Evolutionary conservation across 2,113 vertebrate species (phyloP).

Genomic region (Cynoglossus semilaevis): DNA sequence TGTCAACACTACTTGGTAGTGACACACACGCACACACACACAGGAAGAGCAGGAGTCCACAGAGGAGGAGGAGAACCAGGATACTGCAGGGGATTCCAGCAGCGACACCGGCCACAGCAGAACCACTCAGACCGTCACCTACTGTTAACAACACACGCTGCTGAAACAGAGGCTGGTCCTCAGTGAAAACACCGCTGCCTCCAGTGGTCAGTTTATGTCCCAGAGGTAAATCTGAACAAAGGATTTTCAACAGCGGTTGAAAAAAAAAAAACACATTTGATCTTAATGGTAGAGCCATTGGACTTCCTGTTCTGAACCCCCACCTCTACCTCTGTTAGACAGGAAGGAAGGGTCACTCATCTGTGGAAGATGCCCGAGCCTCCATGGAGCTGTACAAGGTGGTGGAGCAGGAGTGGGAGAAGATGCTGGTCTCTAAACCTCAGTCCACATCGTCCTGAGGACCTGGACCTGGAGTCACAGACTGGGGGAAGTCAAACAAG

Average conservation of each 20-base stretch:
- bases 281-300: too few species aligned
- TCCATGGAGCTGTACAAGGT: conserved; percentile 92
- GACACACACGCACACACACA: too few species aligned
- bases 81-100: conserved; percentile 72
- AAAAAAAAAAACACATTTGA: too few species aligned
- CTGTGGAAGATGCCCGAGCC: conserved; percentile 89
- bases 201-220: too few species aligned
- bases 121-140: conserved; percentile 59
- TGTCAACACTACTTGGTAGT: too few species aligned
- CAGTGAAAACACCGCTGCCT: too few species aligned
- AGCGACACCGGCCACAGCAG: conserved; percentile 71
- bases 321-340: conserved; percentile 61
- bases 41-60: conserved; percentile 39
- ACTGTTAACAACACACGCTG: neutral
- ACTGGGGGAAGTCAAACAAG: too few species aligned
- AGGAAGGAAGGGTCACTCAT: conserved; percentile 84
- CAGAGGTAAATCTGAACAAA: too few species aligned
- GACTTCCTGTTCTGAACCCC: neutral
- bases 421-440: conserved; percentile 53
- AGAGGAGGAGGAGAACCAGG: conserved; percentile 59
- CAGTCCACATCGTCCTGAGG: neutral
- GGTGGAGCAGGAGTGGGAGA: conserved; percentile 88
- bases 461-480: too few species aligned
- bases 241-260: too few species aligned
- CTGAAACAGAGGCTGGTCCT: too few species aligned